Evolutionary conservation across 1,140 invertebrate species (phyloP).

Genomic region (Brachionus manjavacas): DNA sequence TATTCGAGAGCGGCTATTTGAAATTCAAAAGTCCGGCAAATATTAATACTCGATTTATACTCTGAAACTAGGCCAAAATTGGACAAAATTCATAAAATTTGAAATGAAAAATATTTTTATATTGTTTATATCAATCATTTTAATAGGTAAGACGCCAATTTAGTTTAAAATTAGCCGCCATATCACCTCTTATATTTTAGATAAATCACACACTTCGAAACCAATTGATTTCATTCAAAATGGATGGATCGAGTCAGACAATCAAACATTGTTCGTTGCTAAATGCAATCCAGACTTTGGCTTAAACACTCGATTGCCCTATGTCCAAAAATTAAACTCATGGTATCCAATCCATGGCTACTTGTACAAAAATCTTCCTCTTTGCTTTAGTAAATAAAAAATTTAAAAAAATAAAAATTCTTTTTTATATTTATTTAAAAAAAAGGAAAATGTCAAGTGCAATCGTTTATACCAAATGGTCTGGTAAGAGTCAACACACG

Average conservation of each 20-base stretch:
- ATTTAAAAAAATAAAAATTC: not conserved
- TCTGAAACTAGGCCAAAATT: not conserved
- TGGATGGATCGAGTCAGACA: slow-evolving; percentile 6
- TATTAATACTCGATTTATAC: not conserved
- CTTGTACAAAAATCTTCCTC: not conserved
- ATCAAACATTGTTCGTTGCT: not conserved
- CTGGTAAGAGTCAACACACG: not conserved
- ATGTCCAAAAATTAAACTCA: not conserved
- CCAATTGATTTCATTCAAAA: slow-evolving; percentile 16
- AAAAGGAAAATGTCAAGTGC: not conserved
- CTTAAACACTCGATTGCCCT: not conserved
- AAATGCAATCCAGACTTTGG: not conserved
- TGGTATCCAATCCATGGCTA: not conserved
- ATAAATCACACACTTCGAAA: not conserved
- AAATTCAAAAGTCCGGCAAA: not conserved
- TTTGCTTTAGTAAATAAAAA: not conserved
- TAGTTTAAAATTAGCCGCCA: not conserved
- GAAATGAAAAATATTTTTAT: not conserved
- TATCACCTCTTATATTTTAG: not conserved
- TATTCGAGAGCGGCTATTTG: not conserved
- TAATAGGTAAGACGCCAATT: not conserved
- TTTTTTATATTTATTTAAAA: not conserved
- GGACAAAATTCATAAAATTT: not conserved
- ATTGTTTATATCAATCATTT: not conserved
- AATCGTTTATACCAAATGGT: slow-evolving; percentile 12